Evolutionary conservation across 1,140 invertebrate genomes (phyloP).

Genomic region (Panagrolaimus sp.): DNA sequence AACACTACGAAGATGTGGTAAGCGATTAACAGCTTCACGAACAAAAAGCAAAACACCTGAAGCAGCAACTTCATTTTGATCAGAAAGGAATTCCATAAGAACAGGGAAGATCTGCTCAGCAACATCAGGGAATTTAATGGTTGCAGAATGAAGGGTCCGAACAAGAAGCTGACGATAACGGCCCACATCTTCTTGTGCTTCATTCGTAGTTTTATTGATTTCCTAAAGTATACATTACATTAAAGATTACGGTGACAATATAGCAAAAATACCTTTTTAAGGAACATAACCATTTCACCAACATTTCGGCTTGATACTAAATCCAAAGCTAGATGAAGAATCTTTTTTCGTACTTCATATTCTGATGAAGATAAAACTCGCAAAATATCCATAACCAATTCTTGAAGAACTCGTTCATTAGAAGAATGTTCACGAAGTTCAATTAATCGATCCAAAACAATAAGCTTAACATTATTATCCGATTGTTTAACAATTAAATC

Average conservation of each 20-base stretch:
- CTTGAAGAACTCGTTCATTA: constrained; percentile 81
- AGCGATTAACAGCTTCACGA: constrained; percentile 85
- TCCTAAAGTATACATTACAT: too few species aligned
- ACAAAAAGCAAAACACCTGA: constrained; percentile 89
- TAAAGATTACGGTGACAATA: not conserved
- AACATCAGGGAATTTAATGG: constrained; percentile 95
- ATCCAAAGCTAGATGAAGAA: constrained; percentile 76
- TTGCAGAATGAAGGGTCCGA: constrained; percentile 84
- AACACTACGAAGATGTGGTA: constrained; percentile 71
- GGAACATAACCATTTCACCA: constrained; percentile 68
- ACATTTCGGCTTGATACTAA: constrained; percentile 86
- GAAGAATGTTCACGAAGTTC: constrained; percentile 75
- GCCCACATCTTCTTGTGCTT: constrained; percentile 78
- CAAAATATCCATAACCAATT: constrained; percentile 96
- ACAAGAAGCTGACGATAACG: constrained; percentile 93
- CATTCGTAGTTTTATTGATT: constrained; percentile 80
- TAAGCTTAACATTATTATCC: constrained; percentile 98
- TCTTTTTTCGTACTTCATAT: constrained; percentile 82
- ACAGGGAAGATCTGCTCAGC: constrained; percentile 86
- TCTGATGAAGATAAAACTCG: constrained; percentile 85
- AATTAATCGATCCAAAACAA: constrained; percentile 88
- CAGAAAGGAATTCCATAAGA: constrained; percentile 88
- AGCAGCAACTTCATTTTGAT: constrained; percentile 85
- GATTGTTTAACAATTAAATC: constrained; percentile 97
- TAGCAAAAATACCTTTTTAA: constrained; percentile 42